These are phyloP conservation scores for Xestia ashworthii DNA, from an alignment of 2,888 invertebrate genomes.

Conservation along the genomic window DNA sequence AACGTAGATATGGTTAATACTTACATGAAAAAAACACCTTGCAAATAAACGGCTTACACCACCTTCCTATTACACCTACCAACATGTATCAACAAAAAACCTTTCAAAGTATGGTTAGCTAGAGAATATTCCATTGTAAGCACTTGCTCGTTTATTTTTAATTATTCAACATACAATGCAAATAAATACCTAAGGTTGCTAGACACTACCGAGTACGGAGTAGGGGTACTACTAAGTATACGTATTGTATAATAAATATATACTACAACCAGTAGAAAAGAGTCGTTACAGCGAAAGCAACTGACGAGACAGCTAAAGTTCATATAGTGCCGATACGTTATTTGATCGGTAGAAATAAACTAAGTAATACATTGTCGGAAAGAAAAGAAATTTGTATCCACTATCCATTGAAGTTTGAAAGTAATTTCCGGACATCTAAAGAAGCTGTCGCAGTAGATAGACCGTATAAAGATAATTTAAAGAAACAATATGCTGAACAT, in stretches of 20 bases:
- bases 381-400: not conserved
- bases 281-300: conserved; percentile 21
- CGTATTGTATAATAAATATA: not conserved
- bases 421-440: conserved; percentile 1
- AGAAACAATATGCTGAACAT: not conserved
- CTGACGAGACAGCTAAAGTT: conserved; percentile 9
- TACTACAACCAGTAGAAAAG: conserved; percentile 3
- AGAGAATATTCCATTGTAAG: conserved; percentile 6
- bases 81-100: not conserved
- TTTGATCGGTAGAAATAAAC: not conserved
- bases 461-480: not conserved
- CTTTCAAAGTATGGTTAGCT: not conserved
- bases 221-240: not conserved
- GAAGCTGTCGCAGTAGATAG: not conserved
- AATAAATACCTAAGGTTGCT: not conserved
- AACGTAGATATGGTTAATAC: not conserved
- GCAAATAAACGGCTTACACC: not conserved
- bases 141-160: not conserved
- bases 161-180: not conserved
- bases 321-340: not conserved
- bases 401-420: conserved; percentile 6
- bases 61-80: too few relatives aligned
- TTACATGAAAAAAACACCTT: not conserved
- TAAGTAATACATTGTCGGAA: not conserved
- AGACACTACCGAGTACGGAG: not conserved